A percentile compares a stretch with the other conserved stretches of the same genome.
phyloP scores from a whole-genome alignment of 2,888 invertebrate genomes.

The Odontomyia ornata region DNA sequence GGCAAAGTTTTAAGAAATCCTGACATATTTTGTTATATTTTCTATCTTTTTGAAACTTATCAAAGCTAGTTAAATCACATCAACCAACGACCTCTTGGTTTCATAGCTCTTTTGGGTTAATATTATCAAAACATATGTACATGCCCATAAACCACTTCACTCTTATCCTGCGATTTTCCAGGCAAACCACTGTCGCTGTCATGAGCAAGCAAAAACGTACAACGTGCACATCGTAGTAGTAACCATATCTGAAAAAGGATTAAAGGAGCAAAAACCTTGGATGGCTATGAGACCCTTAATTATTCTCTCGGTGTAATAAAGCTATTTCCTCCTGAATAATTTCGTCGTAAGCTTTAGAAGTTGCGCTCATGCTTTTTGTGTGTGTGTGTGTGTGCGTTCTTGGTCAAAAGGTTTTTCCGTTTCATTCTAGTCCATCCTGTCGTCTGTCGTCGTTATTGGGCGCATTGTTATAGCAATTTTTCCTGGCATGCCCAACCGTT shows the following conservation, averaged over 20 bases:
- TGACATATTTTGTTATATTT: too few relatives aligned
- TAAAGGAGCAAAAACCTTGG: slow-evolving; percentile 36
- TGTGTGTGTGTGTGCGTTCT: not conserved
- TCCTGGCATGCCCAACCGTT: not conserved
- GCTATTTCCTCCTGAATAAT: slow-evolving; percentile 44
- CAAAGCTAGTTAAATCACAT: too few relatives aligned
- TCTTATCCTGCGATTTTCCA: not conserved
- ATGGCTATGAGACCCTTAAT: slow-evolving; percentile 38
- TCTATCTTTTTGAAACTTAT: too few relatives aligned
- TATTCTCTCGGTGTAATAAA: slow-evolving; percentile 44
- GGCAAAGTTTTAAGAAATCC: too few relatives aligned
- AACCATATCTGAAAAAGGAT: slow-evolving; percentile 11
- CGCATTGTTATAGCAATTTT: not conserved
- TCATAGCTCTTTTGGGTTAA: not conserved
- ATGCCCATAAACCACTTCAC: not conserved
- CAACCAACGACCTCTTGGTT: not conserved
- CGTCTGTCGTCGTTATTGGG: not conserved
- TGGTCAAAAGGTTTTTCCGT: slow-evolving; percentile 33
- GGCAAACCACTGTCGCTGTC: not conserved
- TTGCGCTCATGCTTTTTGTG: not conserved
- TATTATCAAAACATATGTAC: slow-evolving; percentile 10
- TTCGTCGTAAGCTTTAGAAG: slow-evolving; percentile 33
- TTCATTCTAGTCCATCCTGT: not conserved
- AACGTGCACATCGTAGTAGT: not conserved
- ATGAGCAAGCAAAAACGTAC: not conserved